These are phyloP conservation scores for Eclectus roratus DNA, from an alignment of 2,113 vertebrate genomes.

Conservation along the genomic window DNA sequence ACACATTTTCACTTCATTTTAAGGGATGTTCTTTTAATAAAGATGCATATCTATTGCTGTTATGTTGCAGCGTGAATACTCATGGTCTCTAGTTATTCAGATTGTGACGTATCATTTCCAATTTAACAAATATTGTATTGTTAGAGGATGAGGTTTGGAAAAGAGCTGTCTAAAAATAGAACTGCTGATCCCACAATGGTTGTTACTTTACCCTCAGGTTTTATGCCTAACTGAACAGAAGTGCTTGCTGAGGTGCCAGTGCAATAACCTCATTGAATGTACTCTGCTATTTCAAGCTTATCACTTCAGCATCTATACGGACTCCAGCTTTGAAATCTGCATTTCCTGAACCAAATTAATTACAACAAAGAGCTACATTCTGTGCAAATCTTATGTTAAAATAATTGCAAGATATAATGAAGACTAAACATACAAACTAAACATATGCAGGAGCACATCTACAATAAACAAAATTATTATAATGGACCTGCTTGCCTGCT, in stretches of 20 bases:
- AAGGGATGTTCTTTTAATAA: background rate
- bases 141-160: constrained; percentile 10
- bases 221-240: constrained; percentile 51
- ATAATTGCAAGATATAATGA: background rate
- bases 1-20: background rate
- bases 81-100: background rate
- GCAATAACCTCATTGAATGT: constrained; percentile 34
- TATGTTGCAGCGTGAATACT: background rate
- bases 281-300: constrained; percentile 18
- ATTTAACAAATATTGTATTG: constrained; percentile 10
- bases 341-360: background rate
- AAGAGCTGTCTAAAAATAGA: constrained; percentile 63
- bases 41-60: background rate
- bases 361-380: background rate
- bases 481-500: background rate
- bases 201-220: constrained; percentile 34
- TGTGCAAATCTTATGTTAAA: background rate
- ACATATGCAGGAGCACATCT: background rate
- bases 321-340: background rate
- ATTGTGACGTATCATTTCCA: constrained; percentile 1
- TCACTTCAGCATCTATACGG: constrained; percentile 17
- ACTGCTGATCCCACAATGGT: constrained; percentile 41
- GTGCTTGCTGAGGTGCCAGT: constrained; percentile 16
- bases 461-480: background rate
- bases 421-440: background rate